Conservation (phyloP, 2,888 invertebrate genomes). For the Epicampocera succincta region DNA sequence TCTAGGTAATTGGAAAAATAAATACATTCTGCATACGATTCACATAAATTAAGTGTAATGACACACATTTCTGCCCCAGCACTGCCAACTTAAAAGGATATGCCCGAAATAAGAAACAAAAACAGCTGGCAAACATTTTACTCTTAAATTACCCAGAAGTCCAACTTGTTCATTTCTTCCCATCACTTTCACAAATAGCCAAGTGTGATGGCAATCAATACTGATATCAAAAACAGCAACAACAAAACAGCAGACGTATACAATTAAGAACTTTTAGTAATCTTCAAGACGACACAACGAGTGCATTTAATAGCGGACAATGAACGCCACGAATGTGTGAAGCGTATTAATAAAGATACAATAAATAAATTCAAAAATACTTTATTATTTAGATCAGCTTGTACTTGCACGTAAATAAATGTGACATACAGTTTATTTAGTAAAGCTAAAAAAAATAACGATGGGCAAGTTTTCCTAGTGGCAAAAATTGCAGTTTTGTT, state of each 20-base stretch:
- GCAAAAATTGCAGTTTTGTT: conserved; percentile 36
- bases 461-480: neutral
- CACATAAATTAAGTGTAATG: no score
- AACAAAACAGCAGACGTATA: conserved; percentile 53
- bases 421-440: neutral
- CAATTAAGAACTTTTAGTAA: conserved; percentile 59
- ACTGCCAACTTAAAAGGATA: no score
- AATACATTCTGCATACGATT: no score
- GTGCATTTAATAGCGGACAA: conserved; percentile 47
- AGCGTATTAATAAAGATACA: neutral
- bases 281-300: conserved; percentile 55
- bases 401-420: neutral
- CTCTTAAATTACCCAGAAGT: no score
- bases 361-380: neutral
- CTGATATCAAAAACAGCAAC: conserved; percentile 39
- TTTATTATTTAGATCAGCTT: no score
- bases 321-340: neutral
- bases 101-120: no score
- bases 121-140: no score
- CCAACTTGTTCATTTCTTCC: conserved; percentile 5
- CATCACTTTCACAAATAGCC: neutral
- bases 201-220: conserved; percentile 50
- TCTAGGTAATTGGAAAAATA: no score
- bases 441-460: neutral
- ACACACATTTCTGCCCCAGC: no score